These are phyloP conservation scores for Entomyzon cyanotis DNA, from an alignment of 2,113 vertebrate genomes.

Conservation along the genomic window DNA sequence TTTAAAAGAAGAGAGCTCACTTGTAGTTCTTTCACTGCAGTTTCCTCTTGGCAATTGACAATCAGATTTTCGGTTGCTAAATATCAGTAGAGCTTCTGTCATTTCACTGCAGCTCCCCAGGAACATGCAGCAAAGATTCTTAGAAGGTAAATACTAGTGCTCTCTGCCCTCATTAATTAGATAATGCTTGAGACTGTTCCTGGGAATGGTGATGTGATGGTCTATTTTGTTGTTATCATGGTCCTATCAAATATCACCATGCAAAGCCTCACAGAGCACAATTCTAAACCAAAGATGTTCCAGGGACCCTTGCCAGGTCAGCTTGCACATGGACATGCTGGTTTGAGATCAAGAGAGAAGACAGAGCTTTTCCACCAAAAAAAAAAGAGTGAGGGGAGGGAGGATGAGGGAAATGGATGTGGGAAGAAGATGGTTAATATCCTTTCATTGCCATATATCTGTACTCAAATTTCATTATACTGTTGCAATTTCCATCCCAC, in stretches of 20 bases:
- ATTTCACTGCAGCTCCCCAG: neutral
- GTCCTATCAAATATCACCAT: neutral
- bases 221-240: neutral
- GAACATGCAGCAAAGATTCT: neutral
- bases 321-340: neutral
- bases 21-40: neutral
- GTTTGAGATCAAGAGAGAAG: neutral
- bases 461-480: neutral
- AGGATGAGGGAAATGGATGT: neutral
- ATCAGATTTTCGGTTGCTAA: neutral
- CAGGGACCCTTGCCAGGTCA: neutral
- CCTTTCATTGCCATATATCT: neutral
- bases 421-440: neutral
- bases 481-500: neutral
- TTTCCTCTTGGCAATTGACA: neutral
- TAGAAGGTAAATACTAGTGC: neutral
- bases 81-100: neutral
- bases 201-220: neutral
- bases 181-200: neutral
- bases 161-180: neutral
- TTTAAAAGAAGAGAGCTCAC: neutral
- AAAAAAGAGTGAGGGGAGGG: neutral
- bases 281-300: neutral
- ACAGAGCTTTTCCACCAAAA: neutral
- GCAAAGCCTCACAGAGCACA: neutral